Percentiles rank a stretch among this genome's conserved stretches.
phyloP scores from a whole-genome alignment of 92 coral and sea anemone species.

The Epizoanthus stellaris region DNA sequence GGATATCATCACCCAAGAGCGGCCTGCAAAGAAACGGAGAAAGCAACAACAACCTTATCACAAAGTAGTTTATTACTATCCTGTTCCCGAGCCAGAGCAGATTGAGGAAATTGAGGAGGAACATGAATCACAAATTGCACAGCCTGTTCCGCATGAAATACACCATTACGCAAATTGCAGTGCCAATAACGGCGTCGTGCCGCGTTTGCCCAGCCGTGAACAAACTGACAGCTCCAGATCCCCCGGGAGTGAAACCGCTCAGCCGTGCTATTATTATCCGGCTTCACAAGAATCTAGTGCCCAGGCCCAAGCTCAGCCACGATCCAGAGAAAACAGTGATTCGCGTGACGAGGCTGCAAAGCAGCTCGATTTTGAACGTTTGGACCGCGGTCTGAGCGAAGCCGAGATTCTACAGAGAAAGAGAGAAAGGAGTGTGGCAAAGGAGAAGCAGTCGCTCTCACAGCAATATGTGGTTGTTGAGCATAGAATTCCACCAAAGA shows the following conservation, averaged over 20 bases:
- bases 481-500: constrained; percentile 7
- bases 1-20: background rate
- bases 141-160: constrained; percentile 57
- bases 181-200: constrained; percentile 25
- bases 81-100: constrained; percentile 32
- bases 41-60: constrained; percentile 38
- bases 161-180: constrained; percentile 67
- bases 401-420: constrained; percentile 32
- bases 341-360: constrained; percentile 34
- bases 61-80: constrained; percentile 36
- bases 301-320: constrained; percentile 28
- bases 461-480: constrained; percentile 23
- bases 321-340: constrained; percentile 33
- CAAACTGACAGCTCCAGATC: constrained; percentile 33
- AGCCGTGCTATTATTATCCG: constrained; percentile 23
- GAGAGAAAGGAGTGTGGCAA: constrained; percentile 12
- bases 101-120: constrained; percentile 15
- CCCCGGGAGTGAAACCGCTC: constrained; percentile 44
- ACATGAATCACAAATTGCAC: background rate
- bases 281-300: constrained; percentile 25
- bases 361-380: constrained; percentile 38
- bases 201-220: constrained; percentile 29
- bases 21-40: constrained; percentile 25
- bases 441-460: constrained; percentile 17
- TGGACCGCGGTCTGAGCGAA: constrained; percentile 35